Conservation (phyloP, 2,113 vertebrate genomes). For the Globicephala melas region DNA sequence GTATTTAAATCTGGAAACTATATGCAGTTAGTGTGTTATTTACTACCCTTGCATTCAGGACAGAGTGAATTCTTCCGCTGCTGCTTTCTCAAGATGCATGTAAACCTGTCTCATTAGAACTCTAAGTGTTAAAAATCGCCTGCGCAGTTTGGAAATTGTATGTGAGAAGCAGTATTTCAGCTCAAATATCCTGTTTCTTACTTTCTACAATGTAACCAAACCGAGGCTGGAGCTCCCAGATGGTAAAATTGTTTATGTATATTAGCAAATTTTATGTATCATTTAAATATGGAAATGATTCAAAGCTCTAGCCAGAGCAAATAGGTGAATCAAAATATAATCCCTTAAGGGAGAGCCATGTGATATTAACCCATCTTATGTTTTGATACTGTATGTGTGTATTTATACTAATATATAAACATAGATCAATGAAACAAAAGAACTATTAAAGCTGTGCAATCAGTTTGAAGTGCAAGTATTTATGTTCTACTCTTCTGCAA, state of each 20-base stretch:
- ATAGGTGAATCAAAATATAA: not conserved
- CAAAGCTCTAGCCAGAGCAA: not conserved
- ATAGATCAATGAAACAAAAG: constrained; percentile 19
- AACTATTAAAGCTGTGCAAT: not conserved
- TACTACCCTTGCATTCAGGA: not conserved
- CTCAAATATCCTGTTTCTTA: not conserved
- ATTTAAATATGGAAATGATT: constrained; percentile 29
- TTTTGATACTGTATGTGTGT: not conserved
- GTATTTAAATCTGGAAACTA: not conserved
- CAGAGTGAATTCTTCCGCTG: not conserved
- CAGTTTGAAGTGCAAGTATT: not conserved
- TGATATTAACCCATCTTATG: not conserved
- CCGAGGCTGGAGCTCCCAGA: not conserved
- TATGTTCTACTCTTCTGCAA: not conserved
- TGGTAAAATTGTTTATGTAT: not conserved
- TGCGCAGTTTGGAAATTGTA: not conserved
- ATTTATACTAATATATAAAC: constrained; percentile 4
- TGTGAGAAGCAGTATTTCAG: not conserved
- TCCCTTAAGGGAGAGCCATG: not conserved
- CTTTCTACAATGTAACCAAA: not conserved
- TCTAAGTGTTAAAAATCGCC: constrained; percentile 18
- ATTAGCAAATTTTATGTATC: constrained; percentile 3
- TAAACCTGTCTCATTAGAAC: constrained; percentile 31
- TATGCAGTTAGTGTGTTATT: not conserved
- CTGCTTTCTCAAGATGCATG: not conserved